These are phyloP conservation scores for Galemys pyrenaicus DNA, from an alignment of 2,113 vertebrate genomes.

Conservation along the genomic window DNA sequence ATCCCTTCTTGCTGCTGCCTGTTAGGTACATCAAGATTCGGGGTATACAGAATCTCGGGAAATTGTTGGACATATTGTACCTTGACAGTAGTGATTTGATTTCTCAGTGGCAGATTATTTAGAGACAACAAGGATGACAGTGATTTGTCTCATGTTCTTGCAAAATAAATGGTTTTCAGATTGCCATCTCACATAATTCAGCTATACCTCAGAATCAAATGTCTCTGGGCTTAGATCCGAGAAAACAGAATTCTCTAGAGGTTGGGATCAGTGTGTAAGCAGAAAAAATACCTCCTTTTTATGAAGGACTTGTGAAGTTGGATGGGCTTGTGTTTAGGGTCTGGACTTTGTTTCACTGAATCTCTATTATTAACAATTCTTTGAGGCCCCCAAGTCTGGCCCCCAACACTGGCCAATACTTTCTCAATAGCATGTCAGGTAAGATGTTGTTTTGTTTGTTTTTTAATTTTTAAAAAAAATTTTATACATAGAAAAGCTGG, in stretches of 20 bases:
- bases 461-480: too few relatives aligned
- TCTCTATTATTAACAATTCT: not conserved
- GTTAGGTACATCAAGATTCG: not conserved
- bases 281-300: not conserved
- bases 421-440: slow-evolving; percentile 20
- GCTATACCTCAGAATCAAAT: not conserved
- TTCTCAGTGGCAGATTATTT: not conserved
- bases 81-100: not conserved
- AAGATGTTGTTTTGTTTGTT: not conserved
- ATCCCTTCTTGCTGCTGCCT: not conserved
- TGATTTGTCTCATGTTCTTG: not conserved
- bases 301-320: not conserved
- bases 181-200: not conserved
- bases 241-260: not conserved
- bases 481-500: too few relatives aligned
- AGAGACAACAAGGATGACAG: not conserved
- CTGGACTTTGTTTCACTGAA: not conserved
- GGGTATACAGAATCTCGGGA: not conserved
- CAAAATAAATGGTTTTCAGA: slow-evolving; percentile 18
- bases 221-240: not conserved
- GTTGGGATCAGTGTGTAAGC: not conserved
- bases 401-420: not conserved
- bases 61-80: not conserved
- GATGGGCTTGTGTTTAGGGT: not conserved
- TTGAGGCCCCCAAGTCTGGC: not conserved